phyloP scores from a whole-genome alignment of 2,888 invertebrate genomes.

The Papilio elwesi region DNA sequence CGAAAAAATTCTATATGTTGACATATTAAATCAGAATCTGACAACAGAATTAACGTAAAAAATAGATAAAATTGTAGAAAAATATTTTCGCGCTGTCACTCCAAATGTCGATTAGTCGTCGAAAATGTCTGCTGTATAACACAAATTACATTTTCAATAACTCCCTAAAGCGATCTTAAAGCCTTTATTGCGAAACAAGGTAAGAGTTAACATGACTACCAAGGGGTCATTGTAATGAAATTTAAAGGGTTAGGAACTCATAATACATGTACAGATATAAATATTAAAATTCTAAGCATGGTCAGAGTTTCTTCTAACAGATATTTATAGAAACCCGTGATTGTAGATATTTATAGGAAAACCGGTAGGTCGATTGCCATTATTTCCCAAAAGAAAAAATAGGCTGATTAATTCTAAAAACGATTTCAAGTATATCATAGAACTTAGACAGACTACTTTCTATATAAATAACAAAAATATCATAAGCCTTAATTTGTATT shows the following conservation, averaged over 20 bases:
- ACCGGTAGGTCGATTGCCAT: too few relatives aligned
- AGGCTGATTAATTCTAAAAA: too few relatives aligned
- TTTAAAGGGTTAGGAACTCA: not conserved
- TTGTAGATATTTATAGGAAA: too few relatives aligned
- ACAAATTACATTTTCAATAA: conserved; percentile 24
- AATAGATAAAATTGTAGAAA: not conserved
- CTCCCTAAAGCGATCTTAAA: conserved; percentile 1
- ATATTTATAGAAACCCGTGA: too few relatives aligned
- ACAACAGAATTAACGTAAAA: not conserved
- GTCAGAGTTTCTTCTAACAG: too few relatives aligned
- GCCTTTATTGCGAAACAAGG: not conserved
- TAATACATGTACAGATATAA: not conserved
- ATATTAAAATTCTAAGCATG: too few relatives aligned
- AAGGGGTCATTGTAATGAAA: not conserved
- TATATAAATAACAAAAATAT: not conserved
- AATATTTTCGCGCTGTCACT: not conserved
- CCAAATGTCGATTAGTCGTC: not conserved
- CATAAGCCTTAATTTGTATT: not conserved
- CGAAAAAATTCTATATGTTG: too few relatives aligned
- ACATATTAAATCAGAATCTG: not conserved
- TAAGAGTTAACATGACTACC: not conserved
- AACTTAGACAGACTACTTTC: too few relatives aligned
- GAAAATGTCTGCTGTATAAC: not conserved
- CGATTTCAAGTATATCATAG: too few relatives aligned
- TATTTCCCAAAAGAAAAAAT: too few relatives aligned